phyloP scores from a whole-genome alignment of 1,140 invertebrate genomes.

The Heliconius congener region DNA sequence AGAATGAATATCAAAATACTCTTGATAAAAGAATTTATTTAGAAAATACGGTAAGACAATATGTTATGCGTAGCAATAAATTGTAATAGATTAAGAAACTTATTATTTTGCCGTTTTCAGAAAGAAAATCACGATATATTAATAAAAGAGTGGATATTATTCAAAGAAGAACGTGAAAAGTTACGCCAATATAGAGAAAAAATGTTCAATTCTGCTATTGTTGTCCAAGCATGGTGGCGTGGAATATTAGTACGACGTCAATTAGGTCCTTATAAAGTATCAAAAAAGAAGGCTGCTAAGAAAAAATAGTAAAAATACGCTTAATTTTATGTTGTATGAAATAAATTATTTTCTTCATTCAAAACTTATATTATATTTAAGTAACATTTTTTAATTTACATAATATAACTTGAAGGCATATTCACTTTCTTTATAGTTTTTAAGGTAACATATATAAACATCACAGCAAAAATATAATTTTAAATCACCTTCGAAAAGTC shows the following conservation, averaged over 20 bases:
- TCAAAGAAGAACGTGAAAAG: constrained; percentile 69
- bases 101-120: constrained; percentile 32
- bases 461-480: no score
- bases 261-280: constrained; percentile 81
- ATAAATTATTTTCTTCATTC: not conserved
- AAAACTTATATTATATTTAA: no score
- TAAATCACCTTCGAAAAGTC: no score
- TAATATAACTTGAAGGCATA: no score
- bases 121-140: constrained; percentile 56
- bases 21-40: constrained; percentile 55
- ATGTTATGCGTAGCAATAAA: not conserved
- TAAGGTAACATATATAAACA: no score
- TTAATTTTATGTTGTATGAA: not conserved
- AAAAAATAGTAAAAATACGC: constrained; percentile 47
- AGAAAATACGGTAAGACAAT: constrained; percentile 56
- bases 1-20: constrained; percentile 65
- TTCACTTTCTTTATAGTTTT: no score
- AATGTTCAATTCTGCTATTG: constrained; percentile 69
- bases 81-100: not conserved
- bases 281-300: constrained; percentile 75
- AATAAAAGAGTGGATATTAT: constrained; percentile 66
- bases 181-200: constrained; percentile 56
- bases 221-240: constrained; percentile 87
- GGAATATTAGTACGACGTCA: constrained; percentile 85
- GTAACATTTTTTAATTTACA: no score